Evolutionary conservation across 1,140 invertebrate species (phyloP).

Genomic region (Druon quercuslanigerum): DNA sequence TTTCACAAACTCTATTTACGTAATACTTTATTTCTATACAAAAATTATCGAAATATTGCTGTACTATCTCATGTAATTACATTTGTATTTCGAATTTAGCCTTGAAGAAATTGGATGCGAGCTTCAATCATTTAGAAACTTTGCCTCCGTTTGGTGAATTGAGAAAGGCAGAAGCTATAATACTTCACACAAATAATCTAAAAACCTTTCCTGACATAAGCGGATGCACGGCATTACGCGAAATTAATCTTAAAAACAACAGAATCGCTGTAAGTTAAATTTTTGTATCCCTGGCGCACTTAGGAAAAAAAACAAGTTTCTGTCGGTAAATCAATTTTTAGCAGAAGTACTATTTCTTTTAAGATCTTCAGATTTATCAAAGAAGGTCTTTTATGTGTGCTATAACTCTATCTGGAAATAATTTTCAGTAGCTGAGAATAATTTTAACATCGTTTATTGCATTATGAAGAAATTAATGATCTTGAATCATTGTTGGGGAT

Average conservation of each 20-base stretch:
- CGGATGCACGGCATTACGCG: conserved; percentile 82
- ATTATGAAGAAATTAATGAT: too few species aligned
- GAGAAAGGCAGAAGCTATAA: conserved; percentile 86
- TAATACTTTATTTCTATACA: conserved; percentile 24
- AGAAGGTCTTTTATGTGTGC: too few species aligned
- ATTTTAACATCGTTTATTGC: too few species aligned
- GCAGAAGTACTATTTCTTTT: too few species aligned
- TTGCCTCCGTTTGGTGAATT: conserved; percentile 88
- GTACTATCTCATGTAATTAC: conserved; percentile 8
- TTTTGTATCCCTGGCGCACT: background rate
- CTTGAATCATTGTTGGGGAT: too few species aligned
- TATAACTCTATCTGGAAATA: too few species aligned
- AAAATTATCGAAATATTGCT: background rate
- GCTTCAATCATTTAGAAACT: conserved; percentile 77
- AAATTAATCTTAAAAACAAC: conserved; percentile 89
- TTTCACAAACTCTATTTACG: background rate
- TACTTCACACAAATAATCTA: conserved; percentile 86
- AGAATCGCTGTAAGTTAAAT: conserved; percentile 80
- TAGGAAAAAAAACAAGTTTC: too few species aligned
- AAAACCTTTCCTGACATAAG: conserved; percentile 80
- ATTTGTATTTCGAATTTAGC: conserved; percentile 64
- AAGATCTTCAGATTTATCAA: too few species aligned
- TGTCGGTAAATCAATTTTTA: too few species aligned
- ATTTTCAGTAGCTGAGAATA: too few species aligned
- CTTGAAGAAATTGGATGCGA: conserved; percentile 78